Evolutionary conservation across 2,888 invertebrate genomes (phyloP), one percentile per base, ranked within the genome.

Genomic region (Metalampra italica): DNA sequence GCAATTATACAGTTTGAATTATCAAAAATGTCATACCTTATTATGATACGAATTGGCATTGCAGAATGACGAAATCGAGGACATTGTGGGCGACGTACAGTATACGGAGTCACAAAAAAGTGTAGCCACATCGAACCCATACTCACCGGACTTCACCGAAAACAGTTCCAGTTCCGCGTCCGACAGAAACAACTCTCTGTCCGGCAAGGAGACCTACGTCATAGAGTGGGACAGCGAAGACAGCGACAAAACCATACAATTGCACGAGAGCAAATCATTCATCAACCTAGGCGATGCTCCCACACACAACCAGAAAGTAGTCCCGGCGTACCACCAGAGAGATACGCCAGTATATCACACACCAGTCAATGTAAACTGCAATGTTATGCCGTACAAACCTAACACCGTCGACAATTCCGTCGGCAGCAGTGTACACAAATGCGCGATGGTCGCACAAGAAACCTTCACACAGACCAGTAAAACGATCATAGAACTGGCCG

Each of bases 381-480:
- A 60, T 7, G 49, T 53, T 14, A 22, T 22, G 22, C 65, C 66
- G 53, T 29, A 41, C 9, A n/a, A 22, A 9, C 44, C 46, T 3
- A 46, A 15, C 2, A 3, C n/a, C 34, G 12, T 47, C 13, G 45
- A 50, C 22, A 53, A 29, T 29, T 45, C 52, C 4, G 50, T 43
- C 5, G 47, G 51, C 9, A 47, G 68, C 9, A 71, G 63, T 39
- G 29, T 63, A 5, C 68, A 67, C 5, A 65, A 62, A 46, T 68
- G 65, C 52, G 63, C 72, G 4, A 57, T 74, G 41, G 43, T 75
- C 9, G 67, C 77, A 11, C 78, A 82, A 60, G 89, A 89, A 64
- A 82, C 70, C 14, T 85, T 73, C 52, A 91, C 92, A 8, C 92
- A 92, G 72, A 92, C 92, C 0, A 91, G 91, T 57, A 91, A 90